Base-by-base conservation (phyloP, 1,140 invertebrate species). In the Halesus radiatus region DNA sequence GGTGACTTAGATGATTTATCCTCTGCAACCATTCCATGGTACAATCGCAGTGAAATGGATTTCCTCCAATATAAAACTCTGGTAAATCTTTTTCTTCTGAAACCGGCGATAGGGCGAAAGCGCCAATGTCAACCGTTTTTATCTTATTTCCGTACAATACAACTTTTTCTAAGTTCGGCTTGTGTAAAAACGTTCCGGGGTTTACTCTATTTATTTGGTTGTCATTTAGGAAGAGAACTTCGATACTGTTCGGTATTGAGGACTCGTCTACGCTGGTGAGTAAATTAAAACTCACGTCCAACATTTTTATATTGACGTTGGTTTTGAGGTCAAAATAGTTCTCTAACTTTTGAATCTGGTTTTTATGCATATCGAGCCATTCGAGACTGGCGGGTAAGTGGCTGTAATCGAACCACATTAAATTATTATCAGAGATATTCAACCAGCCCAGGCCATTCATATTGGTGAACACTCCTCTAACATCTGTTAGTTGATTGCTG, bases 11-110 rank as follows among this genome's bases (percentile, higher is more conserved):
- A 87, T 94, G 92, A 88, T 95, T 95, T 85, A 96, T 94, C 85
- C 93, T 90, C 78, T 94, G 93, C 79, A 97, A 86, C 95, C 95
- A 96, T 88, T 96, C 95, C 94, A 96, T 95, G 79, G 92, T 93
- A 87, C 95, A 96, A 85, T 96, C 94, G 85, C 95, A 96, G 80
- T 93, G 90, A 85, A 96, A 94, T 15, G 95, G 94, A 89, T 96
- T 96, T 77, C 93, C 92, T 29, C 94, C 94, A 78, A 96, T 93
- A 86, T 94, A 95, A 87, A 96, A 95, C 86, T 94, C 92, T 1
- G 94, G 94, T 83, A 95, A 86, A 84, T 94, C 91, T 85, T 91
- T 91, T 80, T 93, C 90, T 72, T 92, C 91, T 0, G 91, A 89
- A 75, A 95, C 92, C 78, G 91, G 87, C 79, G 91, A 91, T 84